Evolutionary conservation across 2,888 invertebrate genomes (phyloP).

Genomic region (Tachystola acroxantha): DNA sequence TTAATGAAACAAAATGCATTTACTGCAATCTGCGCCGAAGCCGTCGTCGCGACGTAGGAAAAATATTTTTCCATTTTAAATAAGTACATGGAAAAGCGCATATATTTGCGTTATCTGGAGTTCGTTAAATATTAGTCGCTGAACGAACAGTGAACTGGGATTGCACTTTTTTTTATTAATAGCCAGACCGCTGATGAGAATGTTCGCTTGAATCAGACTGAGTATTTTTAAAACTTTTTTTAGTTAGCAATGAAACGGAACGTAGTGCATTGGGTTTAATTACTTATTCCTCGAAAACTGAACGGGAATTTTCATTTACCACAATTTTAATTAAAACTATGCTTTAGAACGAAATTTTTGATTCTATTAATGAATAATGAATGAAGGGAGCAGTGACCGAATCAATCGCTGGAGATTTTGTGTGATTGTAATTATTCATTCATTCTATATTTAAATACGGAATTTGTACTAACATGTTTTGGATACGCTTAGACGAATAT

Average conservation of each 20-base stretch:
- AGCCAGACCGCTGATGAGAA: constrained; percentile 46
- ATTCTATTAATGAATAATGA: not conserved
- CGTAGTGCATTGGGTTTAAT: constrained; percentile 27
- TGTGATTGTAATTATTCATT: too few relatives aligned
- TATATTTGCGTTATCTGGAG: constrained; percentile 71
- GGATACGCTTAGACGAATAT: too few relatives aligned
- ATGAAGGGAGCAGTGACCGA: too few relatives aligned
- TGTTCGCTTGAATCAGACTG: constrained; percentile 32
- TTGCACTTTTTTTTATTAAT: constrained; percentile 63
- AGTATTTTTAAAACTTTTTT: constrained; percentile 38
- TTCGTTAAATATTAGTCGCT: constrained; percentile 70
- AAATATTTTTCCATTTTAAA: constrained; percentile 76
- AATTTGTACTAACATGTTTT: too few relatives aligned
- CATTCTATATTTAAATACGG: too few relatives aligned
- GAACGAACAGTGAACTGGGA: constrained; percentile 37
- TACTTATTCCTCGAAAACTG: constrained; percentile 12
- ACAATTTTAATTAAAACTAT: constrained; percentile 2
- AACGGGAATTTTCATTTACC: constrained; percentile 2
- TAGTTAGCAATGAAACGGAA: constrained; percentile 45
- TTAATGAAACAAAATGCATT: constrained; percentile 13
- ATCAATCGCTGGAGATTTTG: too few relatives aligned
- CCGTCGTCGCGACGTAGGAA: constrained; percentile 51
- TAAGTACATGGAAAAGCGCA: constrained; percentile 62
- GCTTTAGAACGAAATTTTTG: not conserved
- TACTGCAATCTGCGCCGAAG: constrained; percentile 23